Conservation (phyloP, 2,888 invertebrate genomes). For the Candidula unifasciata region DNA sequence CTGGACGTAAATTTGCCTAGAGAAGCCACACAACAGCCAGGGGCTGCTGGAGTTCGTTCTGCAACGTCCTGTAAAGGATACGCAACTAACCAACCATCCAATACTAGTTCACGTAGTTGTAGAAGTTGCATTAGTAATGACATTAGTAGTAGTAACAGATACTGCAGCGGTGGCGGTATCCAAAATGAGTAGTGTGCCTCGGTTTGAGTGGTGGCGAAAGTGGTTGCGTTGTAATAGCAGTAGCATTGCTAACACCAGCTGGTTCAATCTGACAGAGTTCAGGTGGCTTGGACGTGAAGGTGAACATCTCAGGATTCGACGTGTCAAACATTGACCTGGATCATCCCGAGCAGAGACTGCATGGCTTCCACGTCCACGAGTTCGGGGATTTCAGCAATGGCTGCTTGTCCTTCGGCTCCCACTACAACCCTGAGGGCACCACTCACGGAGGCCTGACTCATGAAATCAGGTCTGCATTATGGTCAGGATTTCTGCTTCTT, state of each 20-base stretch:
- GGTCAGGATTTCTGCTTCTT: too few relatives aligned
- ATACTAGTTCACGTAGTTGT: too few relatives aligned
- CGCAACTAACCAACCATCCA: too few relatives aligned
- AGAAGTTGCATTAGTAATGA: neutral
- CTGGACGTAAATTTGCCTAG: too few relatives aligned
- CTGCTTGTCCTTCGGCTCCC: constrained; percentile 54
- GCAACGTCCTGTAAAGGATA: too few relatives aligned
- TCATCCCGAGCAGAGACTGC: neutral
- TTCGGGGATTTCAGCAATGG: constrained; percentile 52
- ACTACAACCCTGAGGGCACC: constrained; percentile 50
- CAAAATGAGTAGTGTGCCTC: neutral
- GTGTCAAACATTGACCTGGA: neutral
- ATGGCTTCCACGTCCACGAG: constrained; percentile 51
- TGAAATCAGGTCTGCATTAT: constrained; percentile 27
- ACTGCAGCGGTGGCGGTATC: neutral
- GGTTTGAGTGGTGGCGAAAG: neutral
- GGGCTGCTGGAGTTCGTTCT: too few relatives aligned
- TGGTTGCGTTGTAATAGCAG: too few relatives aligned
- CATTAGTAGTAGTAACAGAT: neutral
- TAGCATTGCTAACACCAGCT: too few relatives aligned
- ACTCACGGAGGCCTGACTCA: constrained; percentile 49
- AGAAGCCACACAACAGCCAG: too few relatives aligned
- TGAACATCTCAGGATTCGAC: too few relatives aligned
- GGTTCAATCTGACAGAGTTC: too few relatives aligned
- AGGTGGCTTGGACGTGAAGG: too few relatives aligned